Conservation (phyloP, 1,140 invertebrate species). For the Myzus persicae region DNA sequence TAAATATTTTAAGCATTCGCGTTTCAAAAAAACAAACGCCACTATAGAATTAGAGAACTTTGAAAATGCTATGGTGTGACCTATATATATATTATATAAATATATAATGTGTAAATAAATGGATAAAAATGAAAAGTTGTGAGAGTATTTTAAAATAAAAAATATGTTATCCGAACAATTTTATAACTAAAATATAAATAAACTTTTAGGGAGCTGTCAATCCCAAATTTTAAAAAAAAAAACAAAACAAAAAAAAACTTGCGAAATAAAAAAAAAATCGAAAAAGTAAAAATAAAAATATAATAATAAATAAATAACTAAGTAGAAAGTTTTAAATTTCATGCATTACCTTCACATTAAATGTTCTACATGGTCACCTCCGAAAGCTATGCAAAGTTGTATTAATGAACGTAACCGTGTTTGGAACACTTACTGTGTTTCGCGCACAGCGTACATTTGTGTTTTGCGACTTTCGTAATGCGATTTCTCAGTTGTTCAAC, state of each 20-base stretch:
- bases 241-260: neutral
- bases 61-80: neutral
- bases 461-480: conserved; percentile 37
- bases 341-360: conserved; percentile 17
- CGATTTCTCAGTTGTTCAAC: conserved; percentile 46
- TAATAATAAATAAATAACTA: conserved; percentile 18
- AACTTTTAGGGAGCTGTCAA: conserved; percentile 14
- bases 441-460: neutral
- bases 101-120: neutral
- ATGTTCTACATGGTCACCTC: conserved; percentile 51
- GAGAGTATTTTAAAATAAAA: conserved; percentile 30
- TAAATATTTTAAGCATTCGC: conserved; percentile 4
- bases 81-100: neutral
- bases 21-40: neutral
- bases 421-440: conserved; percentile 3
- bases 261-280: neutral
- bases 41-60: conserved; percentile 7
- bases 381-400: conserved; percentile 37
- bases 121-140: conserved; percentile 1
- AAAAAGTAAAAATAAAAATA: neutral
- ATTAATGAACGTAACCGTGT: conserved; percentile 37
- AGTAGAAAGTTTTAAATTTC: conserved; percentile 30
- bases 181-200: neutral
- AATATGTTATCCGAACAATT: conserved; percentile 15
- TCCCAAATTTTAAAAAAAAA: conserved; percentile 10